Evolutionary conservation across 2,888 invertebrate species (phyloP), one percentile per base, ranked within the genome.

Genomic region (Diarsia brunnea): DNA sequence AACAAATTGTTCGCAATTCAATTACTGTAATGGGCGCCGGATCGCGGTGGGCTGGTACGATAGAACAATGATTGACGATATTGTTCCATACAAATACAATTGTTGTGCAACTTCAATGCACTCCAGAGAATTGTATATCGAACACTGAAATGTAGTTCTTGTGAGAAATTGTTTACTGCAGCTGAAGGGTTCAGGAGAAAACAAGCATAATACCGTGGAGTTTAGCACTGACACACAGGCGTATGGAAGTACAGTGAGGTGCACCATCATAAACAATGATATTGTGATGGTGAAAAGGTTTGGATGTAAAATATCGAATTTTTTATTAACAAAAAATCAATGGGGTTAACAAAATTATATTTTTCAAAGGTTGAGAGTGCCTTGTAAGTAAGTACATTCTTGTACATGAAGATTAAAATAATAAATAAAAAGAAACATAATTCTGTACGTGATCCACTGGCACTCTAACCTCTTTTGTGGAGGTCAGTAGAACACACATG

Each of bases 1-100:
- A 91, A 93, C 93, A 92, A 93, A 93, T 92, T 90, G 92, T 89
- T 89, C 84, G 88, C 89, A 85, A 91, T 92, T 92, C 93, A 91
- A 93, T 93, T 92, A 91, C 90, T 88, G 90, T 92, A 92, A 93
- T 92, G 93, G 92, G 80, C 73, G 83, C 78, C 75, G 85, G 86
- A 89, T 88, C 80, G 71, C 75, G 81, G 75, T 71, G 73, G 81
- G 38, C 75, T 69, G 64, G 69, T 61, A 21, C 65, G 68, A 84
- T 79, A 70, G 51, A 69, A 66, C 70, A 60, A 60, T 83, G 87
- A 85, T 87, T 83, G 69, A 87, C 81, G 88, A 86, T 82, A 81
- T 82, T 77, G 77, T 77, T 69, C 21, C 38, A 70, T 80, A 84
- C 65, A 72, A 75, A 81, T 65, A 81, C 49, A 55, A 74, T 71